phyloP scores from a whole-genome alignment of 2,888 invertebrate species.

The Leucozona laternaria region DNA sequence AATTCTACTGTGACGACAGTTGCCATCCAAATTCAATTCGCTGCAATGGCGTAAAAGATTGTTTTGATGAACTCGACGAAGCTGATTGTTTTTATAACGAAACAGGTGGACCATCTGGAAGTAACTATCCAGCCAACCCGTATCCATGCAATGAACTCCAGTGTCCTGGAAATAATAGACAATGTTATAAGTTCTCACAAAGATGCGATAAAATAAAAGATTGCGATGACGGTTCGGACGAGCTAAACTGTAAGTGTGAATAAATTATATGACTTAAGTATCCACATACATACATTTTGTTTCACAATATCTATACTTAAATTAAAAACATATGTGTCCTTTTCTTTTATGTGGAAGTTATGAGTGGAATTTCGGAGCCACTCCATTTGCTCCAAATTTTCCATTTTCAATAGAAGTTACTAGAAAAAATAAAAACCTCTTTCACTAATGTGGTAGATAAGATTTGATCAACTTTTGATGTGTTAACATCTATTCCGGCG shows the following conservation, averaged over 20 bases:
- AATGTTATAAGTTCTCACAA: slow-evolving; percentile 83
- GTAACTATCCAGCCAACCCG: slow-evolving; percentile 47
- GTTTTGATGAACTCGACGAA: slow-evolving; percentile 87
- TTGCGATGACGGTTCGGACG: slow-evolving; percentile 86
- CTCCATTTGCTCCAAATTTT: too few relatives aligned
- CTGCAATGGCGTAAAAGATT: slow-evolving; percentile 87
- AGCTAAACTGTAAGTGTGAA: slow-evolving; percentile 85
- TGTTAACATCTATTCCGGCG: too few relatives aligned
- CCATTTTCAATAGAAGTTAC: too few relatives aligned
- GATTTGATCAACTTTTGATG: too few relatives aligned
- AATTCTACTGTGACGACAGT: slow-evolving; percentile 86
- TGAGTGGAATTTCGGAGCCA: too few relatives aligned
- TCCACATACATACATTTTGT: too few relatives aligned
- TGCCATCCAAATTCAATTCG: slow-evolving; percentile 86
- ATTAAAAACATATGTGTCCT: background rate
- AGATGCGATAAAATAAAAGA: slow-evolving; percentile 85
- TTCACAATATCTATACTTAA: background rate
- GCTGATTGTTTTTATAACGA: slow-evolving; percentile 77
- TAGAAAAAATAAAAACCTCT: too few relatives aligned
- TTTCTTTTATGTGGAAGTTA: too few relatives aligned
- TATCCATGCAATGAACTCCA: slow-evolving; percentile 84
- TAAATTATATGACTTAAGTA: too few relatives aligned
- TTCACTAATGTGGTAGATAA: too few relatives aligned
- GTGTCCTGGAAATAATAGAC: slow-evolving; percentile 84
- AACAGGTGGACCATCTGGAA: background rate